Evolutionary conservation across 2,797 vertebrate species (phyloP).

Genomic region (Mus minutoides): DNA sequence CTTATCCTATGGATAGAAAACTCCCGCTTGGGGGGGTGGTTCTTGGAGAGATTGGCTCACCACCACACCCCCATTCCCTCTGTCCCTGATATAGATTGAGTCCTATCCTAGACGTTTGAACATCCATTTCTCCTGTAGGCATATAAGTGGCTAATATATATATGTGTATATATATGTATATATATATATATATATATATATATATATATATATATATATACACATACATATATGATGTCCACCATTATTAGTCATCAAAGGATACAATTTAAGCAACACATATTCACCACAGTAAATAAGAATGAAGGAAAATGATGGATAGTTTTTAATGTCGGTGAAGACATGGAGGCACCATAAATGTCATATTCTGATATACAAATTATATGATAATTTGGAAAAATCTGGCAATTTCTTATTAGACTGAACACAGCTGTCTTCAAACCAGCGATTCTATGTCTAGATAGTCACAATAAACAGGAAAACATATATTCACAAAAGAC

Average conservation of each 20-base stretch:
- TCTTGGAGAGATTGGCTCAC: neutral
- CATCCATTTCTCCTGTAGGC: neutral
- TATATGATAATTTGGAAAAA: neutral
- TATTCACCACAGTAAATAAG: neutral
- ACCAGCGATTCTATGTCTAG: neutral
- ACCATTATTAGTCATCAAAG: neutral
- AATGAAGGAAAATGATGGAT: neutral
- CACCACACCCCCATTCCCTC: accelerated
- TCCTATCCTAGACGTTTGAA: neutral
- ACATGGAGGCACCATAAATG: neutral
- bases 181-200: neutral
- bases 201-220: too few species aligned
- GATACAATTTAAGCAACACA: constrained; percentile 7
- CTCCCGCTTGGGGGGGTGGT: too few species aligned
- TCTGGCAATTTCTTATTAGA: constrained; percentile 12
- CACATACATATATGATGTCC: neutral
- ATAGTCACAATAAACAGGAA: constrained; percentile 7
- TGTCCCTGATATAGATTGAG: neutral
- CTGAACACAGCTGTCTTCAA: neutral
- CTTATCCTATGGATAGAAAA: neutral
- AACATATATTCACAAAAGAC: constrained; percentile 9
- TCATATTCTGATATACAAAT: neutral
- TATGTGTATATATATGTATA: too few species aligned
- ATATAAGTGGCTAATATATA: neutral
- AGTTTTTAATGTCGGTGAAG: neutral